Percentiles rank a stretch among this genome's conserved stretches.
These are phyloP conservation scores for Ptilonorhynchus violaceus DNA, from an alignment of 2,113 vertebrate genomes.

Conservation along the genomic window DNA sequence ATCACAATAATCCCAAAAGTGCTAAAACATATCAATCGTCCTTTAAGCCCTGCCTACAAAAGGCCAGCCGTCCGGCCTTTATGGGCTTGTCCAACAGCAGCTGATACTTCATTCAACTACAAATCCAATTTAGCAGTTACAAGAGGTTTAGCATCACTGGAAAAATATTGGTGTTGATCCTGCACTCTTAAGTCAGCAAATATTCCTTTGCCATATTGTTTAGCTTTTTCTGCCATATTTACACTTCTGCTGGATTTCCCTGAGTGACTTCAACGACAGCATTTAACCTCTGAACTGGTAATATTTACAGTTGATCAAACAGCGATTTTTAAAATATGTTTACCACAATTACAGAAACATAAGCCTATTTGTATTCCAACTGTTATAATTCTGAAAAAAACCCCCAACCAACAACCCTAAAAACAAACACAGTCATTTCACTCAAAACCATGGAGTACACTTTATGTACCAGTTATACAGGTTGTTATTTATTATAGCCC, in stretches of 20 bases:
- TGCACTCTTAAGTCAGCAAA: constrained; percentile 73
- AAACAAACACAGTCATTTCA: constrained; percentile 23
- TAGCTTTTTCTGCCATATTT: constrained; percentile 63
- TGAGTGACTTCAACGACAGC: constrained; percentile 23
- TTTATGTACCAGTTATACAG: neutral
- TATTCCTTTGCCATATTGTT: constrained; percentile 66
- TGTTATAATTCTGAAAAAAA: neutral
- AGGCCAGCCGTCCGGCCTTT: constrained; percentile 80
- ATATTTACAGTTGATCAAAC: constrained; percentile 42
- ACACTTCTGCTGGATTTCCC: constrained; percentile 52
- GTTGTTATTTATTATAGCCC: constrained; percentile 23
- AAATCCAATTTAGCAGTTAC: constrained; percentile 90
- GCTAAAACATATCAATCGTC: constrained; percentile 87
- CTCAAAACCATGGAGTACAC: constrained; percentile 10
- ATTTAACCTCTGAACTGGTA: constrained; percentile 58
- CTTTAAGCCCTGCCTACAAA: constrained; percentile 85
- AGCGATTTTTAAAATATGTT: constrained; percentile 22
- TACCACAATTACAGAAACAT: constrained; percentile 27
- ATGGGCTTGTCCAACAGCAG: constrained; percentile 82
- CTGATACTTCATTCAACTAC: constrained; percentile 87
- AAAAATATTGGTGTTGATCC: constrained; percentile 80
- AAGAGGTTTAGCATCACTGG: constrained; percentile 81
- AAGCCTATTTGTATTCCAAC: constrained; percentile 21
- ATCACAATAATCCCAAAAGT: constrained; percentile 89
- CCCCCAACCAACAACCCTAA: neutral